These are phyloP conservation scores for Sturnus vulgaris DNA, from an alignment of 2,113 vertebrate species.

Conservation along the genomic window DNA sequence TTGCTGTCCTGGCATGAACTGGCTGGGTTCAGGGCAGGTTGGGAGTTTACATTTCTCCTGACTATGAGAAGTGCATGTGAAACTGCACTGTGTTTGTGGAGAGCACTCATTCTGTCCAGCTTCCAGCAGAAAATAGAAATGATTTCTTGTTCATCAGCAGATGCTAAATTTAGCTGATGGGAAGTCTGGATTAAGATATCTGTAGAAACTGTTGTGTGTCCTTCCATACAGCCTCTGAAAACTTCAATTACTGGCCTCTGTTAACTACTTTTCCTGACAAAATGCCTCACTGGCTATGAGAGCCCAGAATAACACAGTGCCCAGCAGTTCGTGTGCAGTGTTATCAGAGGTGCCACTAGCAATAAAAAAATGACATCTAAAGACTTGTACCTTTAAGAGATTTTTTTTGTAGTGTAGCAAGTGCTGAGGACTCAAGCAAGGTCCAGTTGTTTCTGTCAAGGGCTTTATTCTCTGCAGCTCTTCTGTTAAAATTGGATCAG, in stretches of 20 bases:
- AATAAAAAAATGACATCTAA: not conserved
- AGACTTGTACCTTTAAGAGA: not conserved
- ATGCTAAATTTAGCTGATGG: not conserved
- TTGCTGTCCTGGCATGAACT: not conserved
- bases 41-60: not conserved
- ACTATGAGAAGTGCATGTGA: not conserved
- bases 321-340: not conserved
- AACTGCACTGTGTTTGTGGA: not conserved
- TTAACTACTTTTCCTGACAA: not conserved
- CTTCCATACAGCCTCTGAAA: not conserved
- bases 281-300: not conserved
- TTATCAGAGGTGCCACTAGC: not conserved
- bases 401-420: not conserved
- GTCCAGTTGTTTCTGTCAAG: not conserved
- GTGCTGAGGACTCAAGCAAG: not conserved
- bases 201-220: not conserved
- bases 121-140: constrained; percentile 14
- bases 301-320: not conserved
- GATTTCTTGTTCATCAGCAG: not conserved
- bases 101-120: not conserved
- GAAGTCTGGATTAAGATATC: not conserved
- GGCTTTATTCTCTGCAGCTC: not conserved
- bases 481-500: not conserved
- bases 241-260: not conserved
- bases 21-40: not conserved